Evolutionary conservation across 2,113 vertebrate species (phyloP), one percentile per base, ranked within the genome.

Genomic region (Rhizomys pruinosus): DNA sequence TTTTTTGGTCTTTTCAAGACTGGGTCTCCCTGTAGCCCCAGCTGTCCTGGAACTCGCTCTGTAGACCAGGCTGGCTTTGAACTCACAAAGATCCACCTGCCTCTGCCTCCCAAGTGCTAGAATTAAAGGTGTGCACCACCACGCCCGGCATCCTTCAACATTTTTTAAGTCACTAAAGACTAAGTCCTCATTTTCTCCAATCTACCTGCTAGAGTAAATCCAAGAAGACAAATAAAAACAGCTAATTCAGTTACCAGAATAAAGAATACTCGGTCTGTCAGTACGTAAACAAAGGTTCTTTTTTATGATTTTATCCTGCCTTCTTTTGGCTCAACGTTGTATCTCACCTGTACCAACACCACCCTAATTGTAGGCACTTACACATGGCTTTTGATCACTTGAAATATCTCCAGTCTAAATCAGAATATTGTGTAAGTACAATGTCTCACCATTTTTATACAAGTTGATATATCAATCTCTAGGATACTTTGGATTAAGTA

Each of bases 161-260:
- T n/a, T n/a, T n/a, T n/a, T n/a, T n/a, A 81, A 86, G 37, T 89
- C 86, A 68, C 20, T 29, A 87, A 96, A 69, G 79, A 72, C 23
- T 44, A 74, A 78, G 25, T 63, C 27, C 72, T 90, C n/a, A 69
- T 84, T 90, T 85, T 42, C 37, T 25, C 63, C 73, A 25, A 87
- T 82, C 63, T 82, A 86, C 22, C 44, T 74, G 9, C 34, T 78
- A 92, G 29, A 44, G 0, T 87, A 91, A 93, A 68, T 86, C 57
- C n/a, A 89, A 90, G 66, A 39, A 94, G 20, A 87, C 9, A 57
- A 94, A 92, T n/a, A n/a, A n/a, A n/a, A 77, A 57, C 10, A 80
- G 29, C 32, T 74, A 80, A 90, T 90, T 87, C 47, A 87, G 25
- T 84, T 8, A 76, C 37, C 44, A 69, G 42, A 90, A 42, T 57